Conservation (phyloP, 2,113 vertebrate genomes). For the Sceloporus undulatus region DNA sequence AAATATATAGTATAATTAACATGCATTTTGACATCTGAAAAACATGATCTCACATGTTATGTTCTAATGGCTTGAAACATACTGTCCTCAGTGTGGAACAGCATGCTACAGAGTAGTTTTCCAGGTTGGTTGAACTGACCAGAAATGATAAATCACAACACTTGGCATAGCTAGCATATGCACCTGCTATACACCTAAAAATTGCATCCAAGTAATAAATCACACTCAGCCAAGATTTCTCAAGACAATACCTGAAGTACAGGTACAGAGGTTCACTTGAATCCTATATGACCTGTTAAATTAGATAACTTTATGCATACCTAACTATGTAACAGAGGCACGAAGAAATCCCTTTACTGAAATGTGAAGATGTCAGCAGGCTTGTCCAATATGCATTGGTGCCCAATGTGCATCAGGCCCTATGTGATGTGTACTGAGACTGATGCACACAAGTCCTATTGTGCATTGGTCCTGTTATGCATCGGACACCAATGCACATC, state of each 20-base stretch:
- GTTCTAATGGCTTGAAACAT: slow-evolving; percentile 19
- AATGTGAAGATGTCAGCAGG: too few species aligned
- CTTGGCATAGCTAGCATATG: neutral
- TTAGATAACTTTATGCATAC: too few species aligned
- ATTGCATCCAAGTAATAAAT: neutral
- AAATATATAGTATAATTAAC: slow-evolving; percentile 27
- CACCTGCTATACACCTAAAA: neutral
- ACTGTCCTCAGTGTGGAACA: slow-evolving; percentile 20
- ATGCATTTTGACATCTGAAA: slow-evolving; percentile 48
- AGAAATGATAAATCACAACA: slow-evolving; percentile 2
- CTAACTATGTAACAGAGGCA: too few species aligned
- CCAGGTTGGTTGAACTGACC: neutral
- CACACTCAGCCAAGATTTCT: neutral
- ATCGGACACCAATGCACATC: too few species aligned
- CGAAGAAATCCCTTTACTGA: too few species aligned
- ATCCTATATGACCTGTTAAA: too few species aligned
- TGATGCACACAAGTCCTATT: too few species aligned
- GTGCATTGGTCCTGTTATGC: too few species aligned
- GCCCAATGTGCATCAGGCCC: too few species aligned
- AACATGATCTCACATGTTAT: slow-evolving; percentile 35
- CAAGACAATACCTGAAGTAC: slow-evolving; percentile 11
- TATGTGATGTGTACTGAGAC: too few species aligned
- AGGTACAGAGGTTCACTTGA: neutral
- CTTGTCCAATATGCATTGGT: too few species aligned
- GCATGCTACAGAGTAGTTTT: slow-evolving; percentile 36